Evolutionary conservation across 2,113 vertebrate genomes (phyloP).

Genomic region (Rhegmatorhina hoffmannsi): DNA sequence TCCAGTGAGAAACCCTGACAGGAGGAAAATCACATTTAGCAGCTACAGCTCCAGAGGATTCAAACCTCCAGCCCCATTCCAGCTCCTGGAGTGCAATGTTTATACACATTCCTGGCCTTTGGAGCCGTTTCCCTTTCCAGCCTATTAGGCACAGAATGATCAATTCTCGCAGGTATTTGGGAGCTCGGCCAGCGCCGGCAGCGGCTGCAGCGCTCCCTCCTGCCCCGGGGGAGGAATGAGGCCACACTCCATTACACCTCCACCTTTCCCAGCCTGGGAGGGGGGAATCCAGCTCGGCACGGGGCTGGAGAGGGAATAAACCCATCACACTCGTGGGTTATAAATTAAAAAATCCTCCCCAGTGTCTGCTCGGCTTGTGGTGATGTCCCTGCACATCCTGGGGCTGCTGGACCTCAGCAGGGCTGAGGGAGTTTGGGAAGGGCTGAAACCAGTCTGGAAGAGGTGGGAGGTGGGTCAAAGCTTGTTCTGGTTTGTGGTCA

Average conservation of each 20-base stretch:
- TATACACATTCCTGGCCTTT: not conserved
- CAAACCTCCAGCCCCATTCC: not conserved
- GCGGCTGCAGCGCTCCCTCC: not conserved
- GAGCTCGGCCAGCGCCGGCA: not conserved
- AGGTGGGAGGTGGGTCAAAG: fast-evolving
- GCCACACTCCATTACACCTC: not conserved
- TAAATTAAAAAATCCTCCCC: not conserved
- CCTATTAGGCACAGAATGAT: not conserved
- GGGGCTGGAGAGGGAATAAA: fast-evolving
- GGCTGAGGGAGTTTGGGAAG: fast-evolving
- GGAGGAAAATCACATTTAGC: not conserved
- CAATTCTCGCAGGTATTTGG: not conserved
- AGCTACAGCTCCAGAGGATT: not conserved
- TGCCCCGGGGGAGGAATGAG: not conserved
- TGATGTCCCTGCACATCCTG: fast-evolving
- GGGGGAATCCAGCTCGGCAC: not conserved
- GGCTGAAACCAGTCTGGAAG: not conserved
- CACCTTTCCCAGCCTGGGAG: fast-evolving
- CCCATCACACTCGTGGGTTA: fast-evolving
- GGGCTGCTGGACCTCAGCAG: not conserved
- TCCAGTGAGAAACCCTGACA: not conserved
- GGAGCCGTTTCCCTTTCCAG: not conserved
- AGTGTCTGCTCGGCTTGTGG: fast-evolving
- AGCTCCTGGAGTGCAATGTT: not conserved
- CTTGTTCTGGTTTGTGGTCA: not conserved